Percentiles rank a stretch among this genome's conserved stretches.
Conservation (phyloP, 2,113 vertebrate species). For the Paradisaea rubra region DNA sequence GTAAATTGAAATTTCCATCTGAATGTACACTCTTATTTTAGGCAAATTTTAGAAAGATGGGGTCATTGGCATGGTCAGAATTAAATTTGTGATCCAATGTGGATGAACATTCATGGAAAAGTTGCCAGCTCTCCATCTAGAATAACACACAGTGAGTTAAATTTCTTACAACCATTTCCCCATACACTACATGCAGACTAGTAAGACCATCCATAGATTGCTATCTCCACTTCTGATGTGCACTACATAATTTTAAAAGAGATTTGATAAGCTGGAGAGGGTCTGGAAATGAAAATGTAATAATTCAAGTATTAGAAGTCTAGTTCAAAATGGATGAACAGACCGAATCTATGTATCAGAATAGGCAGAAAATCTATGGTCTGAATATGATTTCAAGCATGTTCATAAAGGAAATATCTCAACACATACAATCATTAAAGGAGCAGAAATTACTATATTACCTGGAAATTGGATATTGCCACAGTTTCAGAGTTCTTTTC, state of each 20-base stretch:
- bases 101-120: background rate
- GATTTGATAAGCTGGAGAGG: background rate
- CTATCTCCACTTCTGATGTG: background rate
- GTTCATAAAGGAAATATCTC: background rate
- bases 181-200: background rate
- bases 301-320: background rate
- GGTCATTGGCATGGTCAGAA: background rate
- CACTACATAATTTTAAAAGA: background rate
- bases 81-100: background rate
- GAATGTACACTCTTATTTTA: background rate
- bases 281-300: background rate
- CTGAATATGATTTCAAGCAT: background rate
- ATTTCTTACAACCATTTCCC: background rate
- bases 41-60: background rate
- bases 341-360: background rate
- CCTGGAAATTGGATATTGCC: background rate
- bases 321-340: background rate
- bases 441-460: background rate
- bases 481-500: background rate
- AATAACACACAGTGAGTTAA: background rate
- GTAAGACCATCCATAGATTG: background rate
- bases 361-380: background rate
- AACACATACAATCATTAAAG: background rate
- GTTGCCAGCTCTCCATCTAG: rapidly evolving
- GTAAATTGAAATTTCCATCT: background rate